These are phyloP conservation scores for Porites lobata DNA, from an alignment of 92 coral and sea anemone genomes.

Conservation along the genomic window DNA sequence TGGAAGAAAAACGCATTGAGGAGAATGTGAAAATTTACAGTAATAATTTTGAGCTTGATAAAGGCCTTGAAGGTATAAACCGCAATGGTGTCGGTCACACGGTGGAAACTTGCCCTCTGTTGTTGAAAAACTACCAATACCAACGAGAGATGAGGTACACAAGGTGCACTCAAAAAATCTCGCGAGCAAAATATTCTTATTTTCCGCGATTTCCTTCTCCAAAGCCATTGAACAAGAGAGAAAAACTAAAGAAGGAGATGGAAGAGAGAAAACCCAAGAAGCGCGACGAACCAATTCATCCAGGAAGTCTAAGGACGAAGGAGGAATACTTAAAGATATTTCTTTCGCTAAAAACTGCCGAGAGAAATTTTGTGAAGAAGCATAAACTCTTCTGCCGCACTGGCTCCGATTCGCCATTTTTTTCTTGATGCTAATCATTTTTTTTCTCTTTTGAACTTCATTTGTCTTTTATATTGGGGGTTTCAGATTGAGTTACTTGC, in stretches of 20 bases:
- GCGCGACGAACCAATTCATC: not conserved
- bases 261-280: not conserved
- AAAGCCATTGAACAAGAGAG: slow-evolving; percentile 1
- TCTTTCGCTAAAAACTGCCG: not conserved
- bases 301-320: slow-evolving; percentile 2
- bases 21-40: not conserved
- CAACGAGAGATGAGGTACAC: not conserved
- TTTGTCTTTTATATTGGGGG: too few relatives aligned
- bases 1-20: not conserved
- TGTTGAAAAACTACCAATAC: slow-evolving; percentile 3
- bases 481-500: too few relatives aligned
- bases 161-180: slow-evolving; percentile 5
- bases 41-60: not conserved
- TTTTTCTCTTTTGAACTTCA: too few relatives aligned
- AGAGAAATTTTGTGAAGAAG: slow-evolving; percentile 25
- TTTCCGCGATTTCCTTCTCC: slow-evolving; percentile 20
- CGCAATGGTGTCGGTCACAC: not conserved
- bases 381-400: slow-evolving; percentile 26
- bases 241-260: not conserved
- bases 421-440: not conserved
- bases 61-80: too few relatives aligned
- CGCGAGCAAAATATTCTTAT: not conserved
- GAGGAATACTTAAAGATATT: slow-evolving; percentile 13
- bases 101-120: not conserved
- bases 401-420: slow-evolving; percentile 9